Base-by-base conservation (phyloP, 2,888 invertebrate genomes). In the Drosophila peninsularis region DNA sequence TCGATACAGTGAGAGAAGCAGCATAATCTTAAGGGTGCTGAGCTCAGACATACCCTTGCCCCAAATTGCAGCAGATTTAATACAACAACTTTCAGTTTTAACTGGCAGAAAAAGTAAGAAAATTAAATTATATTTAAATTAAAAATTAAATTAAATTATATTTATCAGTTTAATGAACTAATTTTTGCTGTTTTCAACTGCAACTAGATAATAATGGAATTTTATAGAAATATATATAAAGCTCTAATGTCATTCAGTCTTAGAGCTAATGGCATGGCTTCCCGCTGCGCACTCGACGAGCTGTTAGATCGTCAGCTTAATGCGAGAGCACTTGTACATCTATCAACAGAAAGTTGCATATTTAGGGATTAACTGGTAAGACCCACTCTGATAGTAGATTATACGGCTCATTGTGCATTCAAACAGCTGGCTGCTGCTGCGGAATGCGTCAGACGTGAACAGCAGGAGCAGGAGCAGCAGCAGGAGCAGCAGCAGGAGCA, bases 401-500 rank as follows among this genome's bases (percentile, higher is more conserved):
- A 47, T 17, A 47, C n/a, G 45, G 45, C 27, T 47, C 45, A 45
- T 27, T 45, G 45, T 45, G 45, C 45, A 45, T 27, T 24, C 27
- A 45, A 45, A 45, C 45, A 45, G 45, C 45, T 27, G 45, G 44
- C 44, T 24, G 45, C 9, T 14, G 45, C 30, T 30, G 27, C 24
- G 45, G 45, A 30, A 47, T 47, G 45, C 45, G 45, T 47, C 45
- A 27, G 45, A 17, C n/a, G 30, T 17, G 45, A 30, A 30, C 45
- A 47, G 45, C 45, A 30, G 45, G 30, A 47, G 45, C 45, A 45
- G 45, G 27, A 45, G 27, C 45, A 30, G 45, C 27, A 45, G 24
- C 24, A 3, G 24, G 24, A 24, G 24, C 24, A 24, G 24, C 27
- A 47, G 45, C 45, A 30, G 45, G 30, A 47, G 45, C 45, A 47